phyloP scores from a whole-genome alignment of 2,797 vertebrate species.

The Xenops minutus region DNA sequence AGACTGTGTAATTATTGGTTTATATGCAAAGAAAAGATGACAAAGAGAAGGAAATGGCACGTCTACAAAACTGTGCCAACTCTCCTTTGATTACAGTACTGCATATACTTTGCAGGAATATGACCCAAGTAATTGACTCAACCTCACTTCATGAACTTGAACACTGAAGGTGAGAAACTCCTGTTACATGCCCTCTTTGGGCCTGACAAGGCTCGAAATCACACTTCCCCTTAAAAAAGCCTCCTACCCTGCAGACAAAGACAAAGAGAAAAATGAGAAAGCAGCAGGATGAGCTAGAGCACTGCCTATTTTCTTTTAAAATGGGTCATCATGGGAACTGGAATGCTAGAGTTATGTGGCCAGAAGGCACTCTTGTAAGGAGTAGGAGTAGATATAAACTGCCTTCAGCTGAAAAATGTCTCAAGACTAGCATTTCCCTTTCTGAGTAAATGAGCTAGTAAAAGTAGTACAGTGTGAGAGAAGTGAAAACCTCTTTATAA shows the following conservation, averaged over 20 bases:
- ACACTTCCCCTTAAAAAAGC: background rate
- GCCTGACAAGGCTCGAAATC: background rate
- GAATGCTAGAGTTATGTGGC: background rate
- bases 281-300: background rate
- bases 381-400: background rate
- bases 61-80: background rate
- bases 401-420: background rate
- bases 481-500: background rate
- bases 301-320: background rate
- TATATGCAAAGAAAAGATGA: background rate
- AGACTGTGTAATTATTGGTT: background rate
- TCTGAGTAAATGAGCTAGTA: background rate
- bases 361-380: background rate
- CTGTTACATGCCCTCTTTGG: fast-evolving
- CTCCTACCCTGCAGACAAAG: background rate
- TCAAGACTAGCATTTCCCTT: background rate
- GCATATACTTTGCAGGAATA: background rate
- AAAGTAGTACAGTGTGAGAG: background rate
- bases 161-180: background rate
- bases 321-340: background rate
- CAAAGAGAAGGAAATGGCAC: background rate
- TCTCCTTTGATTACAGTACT: background rate
- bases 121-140: background rate
- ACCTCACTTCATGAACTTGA: background rate
- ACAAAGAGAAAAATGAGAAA: background rate